phyloP scores from a whole-genome alignment of 2,113 vertebrate species.

The Mobula hypostoma region DNA sequence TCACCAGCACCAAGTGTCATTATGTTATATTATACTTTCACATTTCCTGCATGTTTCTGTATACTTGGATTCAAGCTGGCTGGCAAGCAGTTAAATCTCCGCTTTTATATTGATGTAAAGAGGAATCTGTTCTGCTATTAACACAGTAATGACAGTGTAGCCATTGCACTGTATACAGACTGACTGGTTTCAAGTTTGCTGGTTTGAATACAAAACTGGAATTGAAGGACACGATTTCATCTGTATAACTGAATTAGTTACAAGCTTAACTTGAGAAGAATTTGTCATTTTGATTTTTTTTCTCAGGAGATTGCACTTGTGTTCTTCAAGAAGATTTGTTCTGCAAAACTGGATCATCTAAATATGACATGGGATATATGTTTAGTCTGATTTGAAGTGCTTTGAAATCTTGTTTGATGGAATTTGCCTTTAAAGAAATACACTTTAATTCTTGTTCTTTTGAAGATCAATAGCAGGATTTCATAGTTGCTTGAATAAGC shows the following conservation, averaged over 20 bases:
- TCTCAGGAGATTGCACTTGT: neutral
- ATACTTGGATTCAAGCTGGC: neutral
- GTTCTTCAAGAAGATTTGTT: neutral
- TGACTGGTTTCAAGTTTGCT: neutral
- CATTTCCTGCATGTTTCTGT: neutral
- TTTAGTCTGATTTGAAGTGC: constrained; percentile 1
- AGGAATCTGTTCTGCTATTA: neutral
- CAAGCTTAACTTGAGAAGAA: neutral
- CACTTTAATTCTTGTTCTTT: neutral
- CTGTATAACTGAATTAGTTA: neutral
- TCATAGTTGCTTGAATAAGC: neutral
- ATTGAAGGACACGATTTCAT: neutral
- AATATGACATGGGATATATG: neutral
- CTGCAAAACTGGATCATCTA: neutral
- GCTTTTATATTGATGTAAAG: neutral
- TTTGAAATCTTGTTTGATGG: neutral
- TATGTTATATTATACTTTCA: too few relatives aligned
- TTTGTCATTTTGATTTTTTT: neutral
- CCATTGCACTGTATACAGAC: neutral
- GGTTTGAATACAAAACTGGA: too few relatives aligned
- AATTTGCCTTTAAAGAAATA: neutral
- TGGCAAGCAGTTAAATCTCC: neutral
- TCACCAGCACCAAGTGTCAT: too few relatives aligned
- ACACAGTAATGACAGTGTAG: neutral
- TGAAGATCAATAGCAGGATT: neutral